These are phyloP conservation scores for Scaptomyza graminum DNA, from an alignment of 1,140 invertebrate species.

Conservation along the genomic window DNA sequence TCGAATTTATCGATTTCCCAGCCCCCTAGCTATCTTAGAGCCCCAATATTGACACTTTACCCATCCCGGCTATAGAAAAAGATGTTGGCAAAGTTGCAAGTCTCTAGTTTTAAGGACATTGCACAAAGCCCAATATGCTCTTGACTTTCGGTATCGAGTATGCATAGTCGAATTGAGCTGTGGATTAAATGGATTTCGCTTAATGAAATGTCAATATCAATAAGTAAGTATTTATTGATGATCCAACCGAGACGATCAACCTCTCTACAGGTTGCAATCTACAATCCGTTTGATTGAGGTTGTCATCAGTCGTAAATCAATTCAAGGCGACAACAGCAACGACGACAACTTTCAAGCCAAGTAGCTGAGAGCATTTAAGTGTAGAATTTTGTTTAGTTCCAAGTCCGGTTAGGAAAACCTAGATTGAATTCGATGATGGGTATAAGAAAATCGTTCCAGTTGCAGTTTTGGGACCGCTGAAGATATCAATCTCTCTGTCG, in stretches of 20 bases:
- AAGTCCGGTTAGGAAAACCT: neutral
- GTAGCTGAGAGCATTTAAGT: neutral
- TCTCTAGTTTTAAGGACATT: too few relatives aligned
- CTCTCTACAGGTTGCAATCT: constrained; percentile 25
- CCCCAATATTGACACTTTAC: too few relatives aligned
- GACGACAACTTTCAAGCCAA: constrained; percentile 31
- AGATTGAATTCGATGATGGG: too few relatives aligned
- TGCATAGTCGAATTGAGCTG: constrained; percentile 40
- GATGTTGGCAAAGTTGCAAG: too few relatives aligned
- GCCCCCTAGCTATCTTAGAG: too few relatives aligned
- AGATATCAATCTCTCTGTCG: constrained; percentile 35
- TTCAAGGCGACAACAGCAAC: constrained; percentile 39
- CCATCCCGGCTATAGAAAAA: too few relatives aligned
- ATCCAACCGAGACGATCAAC: constrained; percentile 9
- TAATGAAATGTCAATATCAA: constrained; percentile 77
- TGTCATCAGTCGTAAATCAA: constrained; percentile 10
- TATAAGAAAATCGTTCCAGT: too few relatives aligned
- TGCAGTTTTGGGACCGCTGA: constrained; percentile 4
- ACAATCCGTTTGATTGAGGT: constrained; percentile 35
- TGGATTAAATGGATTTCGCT: constrained; percentile 65
- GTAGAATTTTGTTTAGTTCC: neutral
- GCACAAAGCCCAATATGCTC: too few relatives aligned
- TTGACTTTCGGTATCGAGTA: too few relatives aligned
- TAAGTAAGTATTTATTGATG: constrained; percentile 29
- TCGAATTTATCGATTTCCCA: too few relatives aligned